Conservation (phyloP, 2,888 invertebrate species). For the Cheilosia pagana region DNA sequence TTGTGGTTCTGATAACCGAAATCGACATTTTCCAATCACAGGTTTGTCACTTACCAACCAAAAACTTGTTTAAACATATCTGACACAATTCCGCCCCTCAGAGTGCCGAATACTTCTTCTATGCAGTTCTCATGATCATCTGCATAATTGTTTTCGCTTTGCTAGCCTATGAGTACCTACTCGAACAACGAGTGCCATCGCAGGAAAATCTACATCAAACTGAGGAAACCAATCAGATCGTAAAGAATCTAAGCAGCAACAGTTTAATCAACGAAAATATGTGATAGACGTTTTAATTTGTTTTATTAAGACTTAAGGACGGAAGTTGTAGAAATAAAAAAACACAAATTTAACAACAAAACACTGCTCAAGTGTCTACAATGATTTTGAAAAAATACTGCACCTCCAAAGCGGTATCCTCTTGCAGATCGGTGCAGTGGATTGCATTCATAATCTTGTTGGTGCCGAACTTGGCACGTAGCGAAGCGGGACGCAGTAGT, state of each 20-base stretch:
- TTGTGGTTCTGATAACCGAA: slow-evolving; percentile 82
- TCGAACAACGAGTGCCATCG: slow-evolving; percentile 77
- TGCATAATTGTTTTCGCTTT: slow-evolving; percentile 80
- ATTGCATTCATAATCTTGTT: slow-evolving; percentile 94
- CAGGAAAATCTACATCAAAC: slow-evolving; percentile 4
- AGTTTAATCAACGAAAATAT: slow-evolving; percentile 57
- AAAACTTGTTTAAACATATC: background rate
- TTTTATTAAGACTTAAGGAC: slow-evolving; percentile 31
- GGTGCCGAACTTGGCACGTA: slow-evolving; percentile 93
- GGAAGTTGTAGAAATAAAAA: slow-evolving; percentile 27
- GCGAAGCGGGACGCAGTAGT: slow-evolving; percentile 91
- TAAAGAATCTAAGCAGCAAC: slow-evolving; percentile 44
- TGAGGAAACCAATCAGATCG: slow-evolving; percentile 5
- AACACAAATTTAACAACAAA: slow-evolving; percentile 13
- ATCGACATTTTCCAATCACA: slow-evolving; percentile 79
- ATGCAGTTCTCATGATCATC: slow-evolving; percentile 81
- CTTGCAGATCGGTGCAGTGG: slow-evolving; percentile 96
- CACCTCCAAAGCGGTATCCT: slow-evolving; percentile 93
- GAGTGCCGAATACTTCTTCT: slow-evolving; percentile 82
- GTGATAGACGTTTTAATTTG: slow-evolving; percentile 35
- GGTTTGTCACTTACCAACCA: slow-evolving; percentile 53
- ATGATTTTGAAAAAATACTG: slow-evolving; percentile 92
- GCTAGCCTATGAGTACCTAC: slow-evolving; percentile 80
- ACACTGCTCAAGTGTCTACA: slow-evolving; percentile 36
- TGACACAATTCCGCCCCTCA: slow-evolving; percentile 52